Percentiles rank a stretch among this genome's conserved stretches.
Conservation (phyloP, 2,888 invertebrate genomes). For the Scrobipalpa costella region DNA sequence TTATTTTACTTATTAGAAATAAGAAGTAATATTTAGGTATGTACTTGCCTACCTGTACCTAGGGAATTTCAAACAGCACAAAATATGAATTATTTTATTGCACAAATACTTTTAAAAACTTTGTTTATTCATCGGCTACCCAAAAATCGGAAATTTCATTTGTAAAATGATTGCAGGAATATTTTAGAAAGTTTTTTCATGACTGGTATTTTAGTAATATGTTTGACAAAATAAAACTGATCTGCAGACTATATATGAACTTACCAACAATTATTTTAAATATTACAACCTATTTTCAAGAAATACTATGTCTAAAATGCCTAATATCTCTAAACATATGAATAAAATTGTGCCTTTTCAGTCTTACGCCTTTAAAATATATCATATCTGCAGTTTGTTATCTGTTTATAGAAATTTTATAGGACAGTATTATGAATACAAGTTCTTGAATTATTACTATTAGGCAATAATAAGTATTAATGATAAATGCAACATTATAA, state of each 20-base stretch:
- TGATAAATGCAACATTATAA: slow-evolving; percentile 49
- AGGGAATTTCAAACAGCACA: slow-evolving; percentile 2
- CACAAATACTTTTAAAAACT: slow-evolving; percentile 12
- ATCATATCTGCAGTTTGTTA: not conserved
- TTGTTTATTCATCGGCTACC: not conserved
- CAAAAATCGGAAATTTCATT: no score
- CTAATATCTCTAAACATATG: not conserved
- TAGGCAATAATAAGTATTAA: slow-evolving; percentile 57
- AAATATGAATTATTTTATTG: slow-evolving; percentile 21
- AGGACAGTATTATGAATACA: slow-evolving; percentile 58
- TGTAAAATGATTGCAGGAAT: no score
- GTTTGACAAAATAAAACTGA: no score
- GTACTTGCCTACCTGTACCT: not conserved
- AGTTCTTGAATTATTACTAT: slow-evolving; percentile 42
- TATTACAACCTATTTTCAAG: not conserved
- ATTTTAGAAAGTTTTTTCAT: no score
- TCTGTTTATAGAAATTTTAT: slow-evolving; percentile 5
- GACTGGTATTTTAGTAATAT: no score
- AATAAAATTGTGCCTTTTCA: slow-evolving; percentile 7
- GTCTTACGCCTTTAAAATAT: not conserved
- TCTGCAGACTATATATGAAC: no score
- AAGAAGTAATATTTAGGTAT: slow-evolving; percentile 1
- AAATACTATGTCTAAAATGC: not conserved
- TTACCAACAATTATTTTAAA: no score
- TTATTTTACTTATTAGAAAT: not conserved